phyloP scores from a whole-genome alignment of 2,797 vertebrate genomes.

The Aulostomus chinensis region DNA sequence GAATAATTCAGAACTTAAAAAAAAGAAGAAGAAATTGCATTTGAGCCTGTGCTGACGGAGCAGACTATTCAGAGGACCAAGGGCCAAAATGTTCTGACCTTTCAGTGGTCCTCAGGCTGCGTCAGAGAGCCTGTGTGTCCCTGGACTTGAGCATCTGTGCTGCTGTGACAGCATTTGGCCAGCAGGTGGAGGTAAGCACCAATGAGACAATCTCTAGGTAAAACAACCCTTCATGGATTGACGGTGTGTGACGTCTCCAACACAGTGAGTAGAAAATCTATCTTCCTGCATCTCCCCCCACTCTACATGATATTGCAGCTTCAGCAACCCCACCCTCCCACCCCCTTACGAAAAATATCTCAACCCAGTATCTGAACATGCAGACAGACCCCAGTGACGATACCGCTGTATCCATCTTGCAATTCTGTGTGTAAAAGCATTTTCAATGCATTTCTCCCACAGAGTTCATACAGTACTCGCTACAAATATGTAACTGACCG shows the following conservation, averaged over 20 bases:
- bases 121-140: slow-evolving; percentile 10
- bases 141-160: slow-evolving; percentile 6
- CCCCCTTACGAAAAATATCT: slow-evolving; percentile 21
- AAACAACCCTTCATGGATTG: slow-evolving; percentile 64
- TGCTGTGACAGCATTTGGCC: slow-evolving; percentile 47
- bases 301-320: slow-evolving; percentile 44
- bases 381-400: slow-evolving; percentile 27
- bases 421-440: slow-evolving; percentile 1
- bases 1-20: slow-evolving; percentile 29
- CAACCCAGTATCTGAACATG: slow-evolving; percentile 30
- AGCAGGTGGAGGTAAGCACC: slow-evolving; percentile 70
- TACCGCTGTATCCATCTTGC: slow-evolving; percentile 19
- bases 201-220: slow-evolving; percentile 60
- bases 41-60: slow-evolving; percentile 15
- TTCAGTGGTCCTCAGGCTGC: too few relatives aligned
- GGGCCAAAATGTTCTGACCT: too few relatives aligned
- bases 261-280: neutral
- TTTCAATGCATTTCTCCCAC: slow-evolving; percentile 6
- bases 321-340: slow-evolving; percentile 28
- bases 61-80: slow-evolving; percentile 2
- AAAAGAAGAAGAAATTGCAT: slow-evolving; percentile 14
- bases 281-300: neutral
- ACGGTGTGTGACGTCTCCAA: slow-evolving; percentile 25
- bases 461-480: slow-evolving; percentile 54
- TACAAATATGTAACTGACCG: slow-evolving; percentile 22